Percentiles rank a stretch among this genome's conserved stretches.
Evolutionary conservation across 2,797 vertebrate genomes (phyloP).

Genomic region (Tapirus indicus): DNA sequence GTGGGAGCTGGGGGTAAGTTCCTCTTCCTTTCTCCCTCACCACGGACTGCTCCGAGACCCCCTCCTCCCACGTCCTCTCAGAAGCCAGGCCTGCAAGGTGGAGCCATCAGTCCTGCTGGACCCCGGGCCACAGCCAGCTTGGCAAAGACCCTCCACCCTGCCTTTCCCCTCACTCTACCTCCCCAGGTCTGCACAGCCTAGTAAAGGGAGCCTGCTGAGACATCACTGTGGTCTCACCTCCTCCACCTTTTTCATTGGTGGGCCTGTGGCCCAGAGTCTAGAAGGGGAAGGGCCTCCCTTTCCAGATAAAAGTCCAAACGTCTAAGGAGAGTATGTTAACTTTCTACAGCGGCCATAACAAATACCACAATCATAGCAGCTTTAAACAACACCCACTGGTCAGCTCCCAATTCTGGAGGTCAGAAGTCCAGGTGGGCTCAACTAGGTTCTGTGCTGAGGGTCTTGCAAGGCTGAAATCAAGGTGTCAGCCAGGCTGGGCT

Average conservation of each 20-base stretch:
- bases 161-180: fast-evolving
- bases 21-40: background rate
- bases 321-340: background rate
- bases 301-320: background rate
- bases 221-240: fast-evolving
- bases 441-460: background rate
- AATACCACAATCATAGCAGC: background rate
- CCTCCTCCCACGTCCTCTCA: background rate
- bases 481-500: background rate
- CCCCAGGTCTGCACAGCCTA: background rate
- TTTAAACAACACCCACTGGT: background rate
- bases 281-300: background rate
- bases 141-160: background rate
- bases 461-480: background rate
- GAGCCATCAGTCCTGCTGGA: too few relatives aligned
- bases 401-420: background rate
- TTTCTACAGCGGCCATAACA: background rate
- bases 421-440: background rate
- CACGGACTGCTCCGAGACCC: background rate
- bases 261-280: background rate
- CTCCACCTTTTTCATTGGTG: too few relatives aligned
- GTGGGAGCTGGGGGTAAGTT: too few relatives aligned
- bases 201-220: background rate
- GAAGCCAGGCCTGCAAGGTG: background rate
- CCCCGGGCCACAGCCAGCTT: too few relatives aligned